Evolutionary conservation across 92 coral and sea anemone genomes (phyloP), one percentile per base, ranked within the genome.

Genomic region (Siderastrea siderea): DNA sequence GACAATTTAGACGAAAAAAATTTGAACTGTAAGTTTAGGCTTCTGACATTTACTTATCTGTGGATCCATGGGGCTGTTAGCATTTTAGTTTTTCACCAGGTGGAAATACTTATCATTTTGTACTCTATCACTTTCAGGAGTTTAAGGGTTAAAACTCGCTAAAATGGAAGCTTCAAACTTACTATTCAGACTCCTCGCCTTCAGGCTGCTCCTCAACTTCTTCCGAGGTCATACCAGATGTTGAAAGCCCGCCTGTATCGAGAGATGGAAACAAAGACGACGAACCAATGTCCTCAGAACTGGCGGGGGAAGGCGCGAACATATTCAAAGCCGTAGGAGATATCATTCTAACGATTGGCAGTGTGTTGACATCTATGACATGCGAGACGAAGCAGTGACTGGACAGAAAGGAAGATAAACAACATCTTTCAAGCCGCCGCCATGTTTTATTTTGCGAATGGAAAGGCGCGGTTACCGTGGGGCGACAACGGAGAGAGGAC

Each of bases 231-330:
- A 84, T 84, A 45, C 87, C 87, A 84, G 87, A 84, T 13, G 87
- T 74, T 49, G 87, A 84, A 38, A 84, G 80, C 1, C 87, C 87
- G 4, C 80, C 87, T 17, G 89, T 52, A 38, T 85, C 89, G 9
- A 85, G 89, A 1, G 89, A 84, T 1, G 94, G 92, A 71, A 92
- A 89, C 61, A 92, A 63, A 44, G 80, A 81, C 16, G 87, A 46
- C 13, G 79, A 84, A 2, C 84, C 52, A n/a, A 84, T 85, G 61
- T 81, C 93, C 62, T 81, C 95, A 1, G 87, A 82, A 77, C 82
- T 88, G 53, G 82, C 92, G 16, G 90, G 58, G 19, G 90, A 71
- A 47, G 90, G 87, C 54, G 95, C 89, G 62, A 92, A 92, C 80
- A 91, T 79, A 54, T 82, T 87, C 64, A 92, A 46, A 45, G 84